Evolutionary conservation across 2,888 invertebrate species (phyloP), one percentile per base, ranked within the genome.

Genomic region (Periphyllus acericola): DNA sequence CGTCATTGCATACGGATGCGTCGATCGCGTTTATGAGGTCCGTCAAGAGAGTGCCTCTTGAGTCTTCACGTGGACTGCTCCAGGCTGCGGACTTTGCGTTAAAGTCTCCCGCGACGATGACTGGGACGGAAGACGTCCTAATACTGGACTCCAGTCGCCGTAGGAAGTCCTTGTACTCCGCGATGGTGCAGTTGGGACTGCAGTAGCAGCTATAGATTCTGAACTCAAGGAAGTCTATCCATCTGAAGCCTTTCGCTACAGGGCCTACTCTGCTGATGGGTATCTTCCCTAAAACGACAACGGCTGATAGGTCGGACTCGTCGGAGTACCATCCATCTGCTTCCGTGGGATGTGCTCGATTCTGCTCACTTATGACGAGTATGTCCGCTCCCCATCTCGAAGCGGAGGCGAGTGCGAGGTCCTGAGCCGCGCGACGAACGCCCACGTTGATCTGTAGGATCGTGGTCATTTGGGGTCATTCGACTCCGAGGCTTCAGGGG

Each of bases 271-370:
- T 19, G 25, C 2, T 25, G 17, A 40, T 9, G 9, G 25, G 25
- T 0, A 19, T 19, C 4, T 19, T 34, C 1, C 72, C 36, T 0
- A 8, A 5, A 4, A 36, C 34, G 3, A 21, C 72, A 1, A 74
- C 21, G 3, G 36, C 72, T 1, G 72, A 17, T 3, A 4, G 0
- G 0, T 21, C 21, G 0, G 21, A 0, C 5, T 0, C 2, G 9
- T 74, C 74, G 0, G 74, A 2, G 40, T 8, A 74, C 74, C 74
- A 74, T 4, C 40, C 74, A 0, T 74, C 74, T 1, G 19, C 1
- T 21, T 60, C 60, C 25, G 6, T 17, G 19, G 1, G 60, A 21
- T 21, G n/a, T n/a, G n/a, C 21, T 6, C 5, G 60, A 21, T 21
- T 60, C 25, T 21, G 21, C 60, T 60, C 60, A 25, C 60, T 60